Evolutionary conservation across 2,888 invertebrate species (phyloP).

Genomic region (Crocallis elinguaria): DNA sequence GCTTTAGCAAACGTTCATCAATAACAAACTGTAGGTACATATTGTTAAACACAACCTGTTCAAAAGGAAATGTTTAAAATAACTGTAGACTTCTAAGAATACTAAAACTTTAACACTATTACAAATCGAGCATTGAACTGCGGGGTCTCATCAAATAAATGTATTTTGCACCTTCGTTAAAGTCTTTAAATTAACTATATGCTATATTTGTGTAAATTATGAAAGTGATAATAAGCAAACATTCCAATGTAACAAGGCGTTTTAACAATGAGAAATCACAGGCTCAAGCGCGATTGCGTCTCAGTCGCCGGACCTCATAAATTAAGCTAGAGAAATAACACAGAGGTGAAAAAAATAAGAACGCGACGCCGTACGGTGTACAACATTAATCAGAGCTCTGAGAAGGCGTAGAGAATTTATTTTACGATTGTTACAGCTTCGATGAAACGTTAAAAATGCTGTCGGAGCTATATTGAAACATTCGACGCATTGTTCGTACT

Average conservation of each 20-base stretch:
- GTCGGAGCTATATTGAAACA: constrained; percentile 82
- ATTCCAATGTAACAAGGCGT: constrained; percentile 22
- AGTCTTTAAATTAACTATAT: background rate
- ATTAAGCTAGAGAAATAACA: constrained; percentile 77
- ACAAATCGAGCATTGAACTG: background rate
- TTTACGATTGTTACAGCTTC: constrained; percentile 83
- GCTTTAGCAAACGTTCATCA: background rate
- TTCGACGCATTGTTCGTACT: constrained; percentile 79
- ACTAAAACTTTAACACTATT: background rate
- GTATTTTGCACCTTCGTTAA: background rate
- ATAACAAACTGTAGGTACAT: background rate
- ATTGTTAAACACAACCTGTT: background rate
- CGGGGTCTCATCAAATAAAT: background rate
- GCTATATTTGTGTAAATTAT: background rate
- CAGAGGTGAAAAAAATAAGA: constrained; percentile 74
- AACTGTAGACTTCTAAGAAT: background rate
- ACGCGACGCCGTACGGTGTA: constrained; percentile 75
- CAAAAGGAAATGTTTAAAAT: background rate
- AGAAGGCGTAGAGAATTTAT: constrained; percentile 84
- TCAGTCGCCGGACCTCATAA: constrained; percentile 66
- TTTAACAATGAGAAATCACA: constrained; percentile 45
- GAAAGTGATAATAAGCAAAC: constrained; percentile 6
- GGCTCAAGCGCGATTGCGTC: constrained; percentile 47
- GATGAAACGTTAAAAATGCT: constrained; percentile 84
- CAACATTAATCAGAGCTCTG: constrained; percentile 82